phyloP scores from a whole-genome alignment of 2,113 vertebrate genomes.

The Leuciscus idus region DNA sequence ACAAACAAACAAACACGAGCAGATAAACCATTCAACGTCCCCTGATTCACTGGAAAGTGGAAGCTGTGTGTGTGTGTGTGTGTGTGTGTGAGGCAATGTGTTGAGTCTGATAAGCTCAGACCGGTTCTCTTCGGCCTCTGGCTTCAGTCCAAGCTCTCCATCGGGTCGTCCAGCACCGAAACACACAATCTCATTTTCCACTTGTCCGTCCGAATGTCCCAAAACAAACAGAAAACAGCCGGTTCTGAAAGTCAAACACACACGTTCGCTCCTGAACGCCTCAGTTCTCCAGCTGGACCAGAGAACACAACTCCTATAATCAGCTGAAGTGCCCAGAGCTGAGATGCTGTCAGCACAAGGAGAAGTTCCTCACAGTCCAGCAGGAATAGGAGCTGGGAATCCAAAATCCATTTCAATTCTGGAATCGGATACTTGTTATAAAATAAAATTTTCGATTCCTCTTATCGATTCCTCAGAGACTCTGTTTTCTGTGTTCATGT shows the following conservation, averaged over 20 bases:
- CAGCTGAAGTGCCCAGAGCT: not conserved
- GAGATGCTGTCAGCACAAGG: not conserved
- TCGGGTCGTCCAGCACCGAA: conserved; percentile 16
- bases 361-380: not conserved
- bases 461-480: too few relatives aligned
- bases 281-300: not conserved
- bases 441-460: too few relatives aligned
- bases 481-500: too few relatives aligned
- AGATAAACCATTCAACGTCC: conserved; percentile 26
- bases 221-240: conserved; percentile 14
- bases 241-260: not conserved
- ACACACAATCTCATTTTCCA: conserved; percentile 31
- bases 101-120: conserved; percentile 25
- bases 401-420: too few relatives aligned
- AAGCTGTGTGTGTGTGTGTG: conserved; percentile 23
- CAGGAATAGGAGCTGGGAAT: too few relatives aligned
- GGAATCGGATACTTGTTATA: too few relatives aligned
- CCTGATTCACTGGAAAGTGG: conserved; percentile 21
- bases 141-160: conserved; percentile 28
- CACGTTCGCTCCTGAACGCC: too few relatives aligned
- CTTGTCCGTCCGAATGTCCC: conserved; percentile 8
- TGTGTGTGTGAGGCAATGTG: conserved; percentile 43
- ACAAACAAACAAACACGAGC: conserved; percentile 1
- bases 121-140: conserved; percentile 15
- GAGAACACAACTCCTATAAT: not conserved